Base-by-base conservation (phyloP, 2,797 vertebrate species). In the Stomatorhinus walkeri region DNA sequence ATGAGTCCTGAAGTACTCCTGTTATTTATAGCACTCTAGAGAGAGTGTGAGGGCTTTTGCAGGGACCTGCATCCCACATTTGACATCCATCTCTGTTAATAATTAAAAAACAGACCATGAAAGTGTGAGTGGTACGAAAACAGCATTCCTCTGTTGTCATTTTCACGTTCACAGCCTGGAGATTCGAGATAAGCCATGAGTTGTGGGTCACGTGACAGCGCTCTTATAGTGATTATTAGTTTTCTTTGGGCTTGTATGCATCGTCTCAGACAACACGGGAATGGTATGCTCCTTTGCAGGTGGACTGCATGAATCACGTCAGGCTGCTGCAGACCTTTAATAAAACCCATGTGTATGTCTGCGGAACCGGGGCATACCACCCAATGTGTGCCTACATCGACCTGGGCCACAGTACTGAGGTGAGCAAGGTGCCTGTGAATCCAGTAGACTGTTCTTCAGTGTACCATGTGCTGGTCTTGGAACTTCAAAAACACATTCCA, bases 231-330 rank as follows among this genome's bases (percentile, higher is more conserved):
- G 40, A 79, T 43, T 8, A 79, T 19, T 43, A 79, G 40, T n/a
- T 43, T 40, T 19, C 36, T 7, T n/a, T 81, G 76, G 40, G 36
- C 72, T 43, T 43, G 72, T 40, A n/a, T 43, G 16, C 14, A 43
- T 79, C 16, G 1, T 81, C 76, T 81, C 76, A 81, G 36, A 43
- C 72, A 6, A 36, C 40, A 46, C 7, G 5, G 40, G 5, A 46
- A 81, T 12, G 76, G 40, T 81, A 46, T 48, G 6, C 64, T 19
- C 48, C 46, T 87, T 88, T 89, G 8, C 94, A 98, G 97, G 96
- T 92, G 0, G 97, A 98, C n/a, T 98, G 97, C 84, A 96, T 96
- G 89, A 98, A 97, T 94, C 97, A 97, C 40, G 94, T 98, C 87
- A 96, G 96, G 16, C 93, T 97, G 88, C 94, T 98, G 83, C 96